Conservation (phyloP, 2,113 vertebrate genomes). For the Lepisosteus oculatus region DNA sequence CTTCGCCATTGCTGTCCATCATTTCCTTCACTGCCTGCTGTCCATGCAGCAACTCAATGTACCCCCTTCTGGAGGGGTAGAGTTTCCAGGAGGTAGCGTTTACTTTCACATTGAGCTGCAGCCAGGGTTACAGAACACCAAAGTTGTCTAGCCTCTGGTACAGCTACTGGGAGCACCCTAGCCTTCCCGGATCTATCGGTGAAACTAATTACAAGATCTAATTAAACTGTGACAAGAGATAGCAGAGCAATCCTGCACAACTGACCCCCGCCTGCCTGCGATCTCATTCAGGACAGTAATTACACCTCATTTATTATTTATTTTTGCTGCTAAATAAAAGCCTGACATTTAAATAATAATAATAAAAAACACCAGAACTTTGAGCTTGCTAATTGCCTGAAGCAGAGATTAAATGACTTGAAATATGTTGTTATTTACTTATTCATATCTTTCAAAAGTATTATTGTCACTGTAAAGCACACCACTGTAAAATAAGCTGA, state of each 20-base stretch:
- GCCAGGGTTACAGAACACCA: slow-evolving; percentile 60
- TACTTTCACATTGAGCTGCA: slow-evolving; percentile 28
- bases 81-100: slow-evolving; percentile 47
- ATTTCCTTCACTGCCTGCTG: too few species aligned
- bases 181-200: slow-evolving; percentile 90
- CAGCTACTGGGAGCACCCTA: slow-evolving; percentile 82
- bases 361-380: slow-evolving; percentile 65
- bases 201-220: slow-evolving; percentile 99
- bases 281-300: slow-evolving; percentile 94
- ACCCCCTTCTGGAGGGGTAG: neutral
- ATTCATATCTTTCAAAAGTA: slow-evolving; percentile 54
- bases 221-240: slow-evolving; percentile 91
- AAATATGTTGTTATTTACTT: slow-evolving; percentile 63
- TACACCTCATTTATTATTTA: slow-evolving; percentile 99
- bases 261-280: slow-evolving; percentile 84
- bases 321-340: slow-evolving; percentile 93
- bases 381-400: slow-evolving; percentile 68
- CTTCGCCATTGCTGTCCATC: too few species aligned
- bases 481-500: slow-evolving; percentile 33
- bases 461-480: slow-evolving; percentile 35
- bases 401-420: slow-evolving; percentile 65
- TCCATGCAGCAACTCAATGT: too few species aligned
- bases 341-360: slow-evolving; percentile 91
- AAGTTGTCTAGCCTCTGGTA: slow-evolving; percentile 80
- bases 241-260: slow-evolving; percentile 81